phyloP scores from a whole-genome alignment of 2,797 vertebrate species.

The Alfaro cultratus region DNA sequence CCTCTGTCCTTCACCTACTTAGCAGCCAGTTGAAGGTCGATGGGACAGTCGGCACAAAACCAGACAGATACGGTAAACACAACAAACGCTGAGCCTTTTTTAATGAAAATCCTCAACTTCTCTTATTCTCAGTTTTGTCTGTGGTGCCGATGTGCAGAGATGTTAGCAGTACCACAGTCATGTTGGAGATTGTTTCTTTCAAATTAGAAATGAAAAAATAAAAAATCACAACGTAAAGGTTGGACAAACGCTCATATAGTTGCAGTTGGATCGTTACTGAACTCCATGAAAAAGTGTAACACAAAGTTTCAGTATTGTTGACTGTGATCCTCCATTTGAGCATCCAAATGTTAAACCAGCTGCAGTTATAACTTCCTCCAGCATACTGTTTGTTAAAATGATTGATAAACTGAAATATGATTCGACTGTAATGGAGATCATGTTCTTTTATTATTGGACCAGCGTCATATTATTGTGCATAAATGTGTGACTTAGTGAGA shows the following conservation, averaged over 20 bases:
- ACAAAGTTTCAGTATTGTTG: background rate
- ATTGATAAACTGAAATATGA: background rate
- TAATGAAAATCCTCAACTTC: background rate
- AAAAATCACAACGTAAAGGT: background rate
- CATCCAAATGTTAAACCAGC: background rate
- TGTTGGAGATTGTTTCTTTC: background rate
- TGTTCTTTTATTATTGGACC: background rate
- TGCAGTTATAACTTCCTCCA: background rate
- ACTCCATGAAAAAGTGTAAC: background rate
- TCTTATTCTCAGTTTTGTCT: background rate
- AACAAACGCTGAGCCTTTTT: background rate
- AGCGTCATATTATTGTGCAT: background rate
- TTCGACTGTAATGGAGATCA: background rate
- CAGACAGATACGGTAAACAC: background rate
- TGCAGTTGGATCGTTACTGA: background rate
- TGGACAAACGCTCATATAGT: background rate
- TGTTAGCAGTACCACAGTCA: background rate
- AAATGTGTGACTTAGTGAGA: no score
- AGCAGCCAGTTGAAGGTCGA: background rate
- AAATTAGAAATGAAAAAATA: background rate
- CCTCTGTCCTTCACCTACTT: background rate
- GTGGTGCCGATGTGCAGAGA: background rate
- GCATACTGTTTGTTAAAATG: background rate
- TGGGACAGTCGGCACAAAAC: background rate
- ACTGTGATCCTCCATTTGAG: background rate